Percentiles rank a stretch among this genome's conserved stretches.
These are phyloP conservation scores for Thalassarche chlororhynchos DNA, from an alignment of 2,113 vertebrate species.

Conservation along the genomic window DNA sequence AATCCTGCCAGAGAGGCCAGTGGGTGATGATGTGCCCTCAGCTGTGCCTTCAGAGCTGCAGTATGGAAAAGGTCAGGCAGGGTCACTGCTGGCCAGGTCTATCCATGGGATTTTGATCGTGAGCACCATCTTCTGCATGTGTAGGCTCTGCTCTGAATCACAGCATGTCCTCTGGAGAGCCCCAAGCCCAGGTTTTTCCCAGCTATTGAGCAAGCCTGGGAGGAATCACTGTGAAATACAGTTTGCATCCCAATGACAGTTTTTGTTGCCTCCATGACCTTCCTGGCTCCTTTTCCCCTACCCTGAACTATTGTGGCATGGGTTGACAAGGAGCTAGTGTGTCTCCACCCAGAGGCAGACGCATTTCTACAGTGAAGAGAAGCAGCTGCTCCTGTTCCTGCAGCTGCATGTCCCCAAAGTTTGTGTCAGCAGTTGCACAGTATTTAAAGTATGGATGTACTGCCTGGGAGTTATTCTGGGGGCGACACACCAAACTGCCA, in stretches of 20 bases:
- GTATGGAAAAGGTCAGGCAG: background rate
- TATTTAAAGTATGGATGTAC: background rate
- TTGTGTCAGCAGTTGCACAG: conserved; percentile 2
- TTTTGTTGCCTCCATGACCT: background rate
- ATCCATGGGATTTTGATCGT: background rate
- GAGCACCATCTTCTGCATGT: background rate
- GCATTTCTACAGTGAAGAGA: background rate
- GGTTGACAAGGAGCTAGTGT: background rate
- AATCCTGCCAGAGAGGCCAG: background rate
- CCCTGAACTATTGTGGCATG: fast-evolving
- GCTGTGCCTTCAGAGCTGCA: background rate
- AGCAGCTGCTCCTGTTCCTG: background rate
- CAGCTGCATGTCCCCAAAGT: background rate
- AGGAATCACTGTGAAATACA: background rate
- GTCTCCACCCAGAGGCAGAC: background rate
- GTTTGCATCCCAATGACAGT: background rate
- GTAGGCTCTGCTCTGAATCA: background rate
- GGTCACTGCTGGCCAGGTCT: background rate
- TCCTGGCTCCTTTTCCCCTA: background rate
- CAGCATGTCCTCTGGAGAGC: background rate
- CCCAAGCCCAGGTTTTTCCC: background rate
- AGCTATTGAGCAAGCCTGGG: background rate
- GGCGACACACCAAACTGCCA: background rate
- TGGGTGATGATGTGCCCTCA: background rate
- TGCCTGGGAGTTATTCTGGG: background rate